These are phyloP conservation scores for Diploscapter pachys DNA, from an alignment of 1,140 invertebrate species.

Conservation along the genomic window DNA sequence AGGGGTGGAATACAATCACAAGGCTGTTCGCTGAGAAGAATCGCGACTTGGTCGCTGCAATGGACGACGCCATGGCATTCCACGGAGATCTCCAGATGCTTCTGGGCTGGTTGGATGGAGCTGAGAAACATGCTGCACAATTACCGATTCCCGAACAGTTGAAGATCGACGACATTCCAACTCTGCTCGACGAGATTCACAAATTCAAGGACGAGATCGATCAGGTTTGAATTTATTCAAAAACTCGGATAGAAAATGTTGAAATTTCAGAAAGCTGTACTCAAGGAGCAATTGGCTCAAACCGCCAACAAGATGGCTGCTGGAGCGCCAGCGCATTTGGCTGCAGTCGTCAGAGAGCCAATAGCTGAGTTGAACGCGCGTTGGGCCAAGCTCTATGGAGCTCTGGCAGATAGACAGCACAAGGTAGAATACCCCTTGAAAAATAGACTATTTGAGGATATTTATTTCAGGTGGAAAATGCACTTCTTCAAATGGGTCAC, in stretches of 20 bases:
- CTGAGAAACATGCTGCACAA: neutral
- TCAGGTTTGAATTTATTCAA: neutral
- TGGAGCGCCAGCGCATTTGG: slow-evolving; percentile 85
- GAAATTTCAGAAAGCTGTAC: slow-evolving; percentile 24
- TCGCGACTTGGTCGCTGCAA: slow-evolving; percentile 78
- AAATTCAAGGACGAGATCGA: slow-evolving; percentile 45
- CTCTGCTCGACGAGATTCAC: slow-evolving; percentile 12
- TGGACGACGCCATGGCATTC: slow-evolving; percentile 87
- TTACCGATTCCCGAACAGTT: slow-evolving; percentile 65
- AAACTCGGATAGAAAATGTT: no score
- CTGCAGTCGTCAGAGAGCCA: slow-evolving; percentile 84
- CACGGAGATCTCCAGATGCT: slow-evolving; percentile 24
- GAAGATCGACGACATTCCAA: slow-evolving; percentile 21
- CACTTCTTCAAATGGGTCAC: slow-evolving; percentile 86
- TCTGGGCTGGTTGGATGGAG: slow-evolving; percentile 20
- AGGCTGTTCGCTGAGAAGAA: slow-evolving; percentile 28
- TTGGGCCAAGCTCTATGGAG: slow-evolving; percentile 83
- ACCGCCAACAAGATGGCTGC: slow-evolving; percentile 87
- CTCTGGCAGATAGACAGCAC: slow-evolving; percentile 83
- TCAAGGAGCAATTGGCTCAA: slow-evolving; percentile 63
- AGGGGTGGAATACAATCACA: slow-evolving; percentile 72
- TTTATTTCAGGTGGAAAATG: slow-evolving; percentile 71
- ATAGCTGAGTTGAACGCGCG: slow-evolving; percentile 81
- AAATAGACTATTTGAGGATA: neutral
- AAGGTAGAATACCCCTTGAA: slow-evolving; percentile 61